These are phyloP conservation scores for Sus scrofa DNA, from an alignment of 2,113 vertebrate species.

Conservation along the genomic window DNA sequence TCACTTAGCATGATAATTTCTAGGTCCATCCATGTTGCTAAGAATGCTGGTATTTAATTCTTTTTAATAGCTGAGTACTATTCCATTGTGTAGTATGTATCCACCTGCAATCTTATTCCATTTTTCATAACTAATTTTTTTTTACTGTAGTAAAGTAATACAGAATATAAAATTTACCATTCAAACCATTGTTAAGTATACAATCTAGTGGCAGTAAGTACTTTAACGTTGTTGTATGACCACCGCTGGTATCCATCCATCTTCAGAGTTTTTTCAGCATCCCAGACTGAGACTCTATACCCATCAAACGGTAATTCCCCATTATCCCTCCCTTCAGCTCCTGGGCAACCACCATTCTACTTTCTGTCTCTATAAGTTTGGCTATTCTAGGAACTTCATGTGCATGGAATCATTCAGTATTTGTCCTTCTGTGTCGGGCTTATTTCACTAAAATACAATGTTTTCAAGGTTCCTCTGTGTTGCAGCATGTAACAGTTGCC, in stretches of 20 bases:
- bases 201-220: not conserved
- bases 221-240: not conserved
- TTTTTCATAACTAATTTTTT: not conserved
- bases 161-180: not conserved
- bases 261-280: not conserved
- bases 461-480: not conserved
- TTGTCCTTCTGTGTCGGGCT: not conserved
- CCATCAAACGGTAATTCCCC: not conserved
- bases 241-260: not conserved
- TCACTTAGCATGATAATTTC: no score
- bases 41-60: no score
- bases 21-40: no score
- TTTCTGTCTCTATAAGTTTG: not conserved
- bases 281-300: not conserved
- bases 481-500: not conserved
- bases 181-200: constrained; percentile 8
- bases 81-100: no score
- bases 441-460: not conserved
- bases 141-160: not conserved
- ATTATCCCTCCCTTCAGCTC: no score
- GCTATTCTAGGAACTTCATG: not conserved
- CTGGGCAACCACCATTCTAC: not conserved
- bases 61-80: no score
- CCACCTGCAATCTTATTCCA: not conserved
- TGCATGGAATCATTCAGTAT: not conserved